Base-by-base conservation (phyloP, 2,888 invertebrate genomes). In the Cheilosia urbana region DNA sequence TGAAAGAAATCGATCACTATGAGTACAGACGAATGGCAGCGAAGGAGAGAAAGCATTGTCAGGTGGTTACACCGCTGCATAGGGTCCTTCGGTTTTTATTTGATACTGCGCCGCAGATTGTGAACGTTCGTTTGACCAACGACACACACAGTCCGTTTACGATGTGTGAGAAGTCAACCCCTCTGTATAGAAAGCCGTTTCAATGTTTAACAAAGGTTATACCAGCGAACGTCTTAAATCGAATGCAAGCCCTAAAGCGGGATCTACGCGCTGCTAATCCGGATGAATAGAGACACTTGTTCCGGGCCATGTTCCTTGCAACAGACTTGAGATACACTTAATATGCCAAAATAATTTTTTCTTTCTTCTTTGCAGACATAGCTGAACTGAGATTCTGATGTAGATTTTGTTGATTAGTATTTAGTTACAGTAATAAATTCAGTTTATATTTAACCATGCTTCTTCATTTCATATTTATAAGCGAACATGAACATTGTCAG, bases 1-100 rank as follows among this genome's bases (percentile, higher is more conserved):
- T 85, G 19, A 47, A 51, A 68, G 81, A 85, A 85, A 85, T 85
- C 17, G 62, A 72, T 51, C 62, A 68, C 13, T 81, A 68, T 49
- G 85, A 85, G n/a, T 85, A 85, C 11, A 71, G 42, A 40, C 60
- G 71, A 7, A 24, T 27, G 15, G 4, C 24, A 49, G 5, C 11
- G 21, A 58, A 37, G 42, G n/a, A 42, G 40, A 21, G 13, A 4
- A 66, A 55, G 37, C 75, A 73, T 21, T 40, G 11, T n/a, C n/a
- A 5, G 27, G 45, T 45, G 19, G 11, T 63, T 30, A 81, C 76
- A 5, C 62, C 76, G 13, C 40, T 85, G 21, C 85, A 85, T 34
- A 77, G 77, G 17, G 66, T 72, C 0, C 27, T 85, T 9, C 34
- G 63, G 4, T 37, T 11, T 2, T 27, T 85, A 19, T 77, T 85